Evolutionary conservation across 1,140 invertebrate species (phyloP), one percentile per base, ranked within the genome.

Genomic region (Samia ricini): DNA sequence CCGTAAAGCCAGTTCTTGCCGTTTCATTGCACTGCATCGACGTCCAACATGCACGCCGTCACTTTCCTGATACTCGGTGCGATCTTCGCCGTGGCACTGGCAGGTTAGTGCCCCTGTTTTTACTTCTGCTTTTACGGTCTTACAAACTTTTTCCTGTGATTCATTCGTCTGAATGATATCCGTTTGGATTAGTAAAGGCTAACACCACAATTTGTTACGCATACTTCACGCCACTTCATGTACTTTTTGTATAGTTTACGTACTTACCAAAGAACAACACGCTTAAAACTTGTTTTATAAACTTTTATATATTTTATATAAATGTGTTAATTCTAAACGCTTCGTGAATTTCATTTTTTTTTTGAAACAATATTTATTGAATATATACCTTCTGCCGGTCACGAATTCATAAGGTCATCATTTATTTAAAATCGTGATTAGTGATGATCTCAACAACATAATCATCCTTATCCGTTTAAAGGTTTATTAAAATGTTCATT

Each of bases 31-130:
- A 48, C 55, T 77, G 74, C 52, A n/a, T 61, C 36, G 63, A 81
- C 78, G 81, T 78, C 33, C 67, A 70, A 61, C 56, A 89, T 89
- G 86, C 79, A 83, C 36, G 64, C 72, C 64, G 36, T 74, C 54
- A 82, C 72, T 51, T 50, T 89, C 51, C 62, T 87, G 57, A 59
- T 85, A 58, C 68, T 88, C 48, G 76, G 73, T 60, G 80, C 78
- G 49, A 56, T 85, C 60, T 69, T 81, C 66, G 73, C 80, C 74
- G 72, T 83, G 72, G 79, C 77, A 55, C 63, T 82, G 23, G 87
- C 85, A 88, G 87, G 87, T 88, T 87, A 89, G 87, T 89, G 84
- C 82, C 82, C 83, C 68, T 58, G 69, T 84, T 83, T 88, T 85
- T 86, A 72, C 69, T 66, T 15, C 22, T 22, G 24, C 19, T 2